Base-by-base conservation (phyloP, 2,888 invertebrate species). In the Drosophila phalerata region DNA sequence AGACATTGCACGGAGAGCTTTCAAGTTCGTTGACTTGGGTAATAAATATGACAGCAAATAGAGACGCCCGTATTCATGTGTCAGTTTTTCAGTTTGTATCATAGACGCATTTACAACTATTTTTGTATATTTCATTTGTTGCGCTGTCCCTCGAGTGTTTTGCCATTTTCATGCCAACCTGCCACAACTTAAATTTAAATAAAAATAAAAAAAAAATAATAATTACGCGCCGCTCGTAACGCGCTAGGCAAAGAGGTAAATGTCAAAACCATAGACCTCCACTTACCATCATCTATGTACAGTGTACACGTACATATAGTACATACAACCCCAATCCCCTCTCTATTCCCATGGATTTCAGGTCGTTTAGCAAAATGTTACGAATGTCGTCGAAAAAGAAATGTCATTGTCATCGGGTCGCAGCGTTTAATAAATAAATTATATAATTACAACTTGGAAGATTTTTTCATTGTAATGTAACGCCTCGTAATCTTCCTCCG, bases 371-470 rank as follows among this genome's bases (percentile, higher is more conserved):
- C 58, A 65, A 65, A 80, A 47, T 62, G 49, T 60, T 69, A 63
- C 66, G 55, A 72, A 71, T 55, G 62, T 52, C 34, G 56, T 43
- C 52, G 22, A 49, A 58, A 64, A 77, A 61, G 61, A 81, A 79
- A 81, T 79, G 73, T 72, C 79, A 79, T 80, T 81, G 82, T 79
- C 79, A 80, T 79, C 82, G 71, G 75, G 81, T 79, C 64, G 68
- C 66, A 73, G 77, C 68, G 79, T 72, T 75, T 79, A 79, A 79
- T 77, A 68, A 66, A 71, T 66, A 61, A 69, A 77, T 77, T 69
- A 67, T 60, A 77, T 78, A 77, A 78, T 69, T 73, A 61, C 40
- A 47, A 69, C 15, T 10, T 52, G 38, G 17, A 47, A 53, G 48
- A 42, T 37, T 37, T 42, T 42, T 5, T 42, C 73, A 66, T 28